Evolutionary conservation across 2,113 vertebrate species (phyloP), one percentile per base, ranked within the genome.

Genomic region (Heteronetta atricapilla): DNA sequence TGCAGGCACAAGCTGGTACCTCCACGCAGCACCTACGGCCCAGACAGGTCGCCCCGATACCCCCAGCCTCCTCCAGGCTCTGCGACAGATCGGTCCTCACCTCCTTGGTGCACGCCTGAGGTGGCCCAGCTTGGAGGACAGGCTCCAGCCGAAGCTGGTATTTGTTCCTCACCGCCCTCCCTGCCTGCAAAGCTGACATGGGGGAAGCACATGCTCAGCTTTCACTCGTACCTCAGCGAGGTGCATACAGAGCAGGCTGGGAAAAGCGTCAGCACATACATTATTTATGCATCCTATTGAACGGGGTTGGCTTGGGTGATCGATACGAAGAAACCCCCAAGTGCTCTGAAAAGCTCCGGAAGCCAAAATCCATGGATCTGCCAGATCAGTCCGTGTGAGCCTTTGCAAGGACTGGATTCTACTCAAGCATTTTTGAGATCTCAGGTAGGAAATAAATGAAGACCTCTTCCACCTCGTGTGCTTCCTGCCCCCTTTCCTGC

Each of bases 251-350:
- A 94, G 67, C 46, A 87, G 88, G n/a, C 26, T 38, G 64, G 77
- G n/a, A 75, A 81, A 83, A 53, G 86, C 5, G 6, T 70, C 90
- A 90, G 91, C 58, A 82, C 59, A 93, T 92, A 82, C 59, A 92
- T 90, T 86, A 90, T 89, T 94, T 83, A 93, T 53, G 31, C 33
- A 8, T 18, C 28, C 28, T 93, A 94, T 78, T 10, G 90, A 94
- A 69, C 1, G 0, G 34, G 23, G 83, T 75, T 38, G 44, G 83
- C 55, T 38, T 16, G 42, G 50, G 31, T 50, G 55, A 88, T 93
- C 94, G n/a, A 90, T 88, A 33, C 0, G 28, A 88, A 95, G 80
- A 94, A 91, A 74, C 5, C 42, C 48, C 25, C 73, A 88, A 86
- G 76, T 12, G 16, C 29, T 44, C 63, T 13, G 48, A 77, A 90